Base-by-base conservation (phyloP, 2,888 invertebrate species). In the Himalopsyche tibetana region DNA sequence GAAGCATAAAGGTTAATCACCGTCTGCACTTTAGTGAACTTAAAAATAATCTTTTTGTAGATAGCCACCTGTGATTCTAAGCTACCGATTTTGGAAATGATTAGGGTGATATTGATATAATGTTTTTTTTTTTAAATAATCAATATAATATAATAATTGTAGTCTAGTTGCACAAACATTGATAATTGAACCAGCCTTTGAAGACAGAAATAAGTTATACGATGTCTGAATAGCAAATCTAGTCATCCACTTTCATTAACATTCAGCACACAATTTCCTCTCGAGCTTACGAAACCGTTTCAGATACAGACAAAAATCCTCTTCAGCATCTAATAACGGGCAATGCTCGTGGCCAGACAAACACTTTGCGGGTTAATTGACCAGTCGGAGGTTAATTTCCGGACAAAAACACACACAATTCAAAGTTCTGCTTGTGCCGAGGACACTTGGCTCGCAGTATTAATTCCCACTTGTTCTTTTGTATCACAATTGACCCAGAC, bases 351-450 rank as follows among this genome's bases (percentile, higher is more conserved):
- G 38, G 74, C 36, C 74, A 74, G 82, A 55, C 87, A 85, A 85
- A 87, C 87, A 87, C 84, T 85, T 84, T 82, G 80, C 80, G 79
- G 84, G 85, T 85, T 85, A 87, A 87, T 87, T 85, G 87, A 84
- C 83, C 87, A 85, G 80, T 85, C 69, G 79, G 74, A 85, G 80
- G 85, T 85, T 87, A 87, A 87, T 87, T 87, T 87, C 87, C 87
- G 83, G 83, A 83, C 83, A 85, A 86, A 86, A 84, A 84, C 86
- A 86, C 84, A 84, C 84, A 55, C 74, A 74, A 74, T 74, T 74
- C 74, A 74, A 36, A 74, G 55, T 81, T 45, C 83, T 81, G 69
- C 36, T 55, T 51, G 45, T 79, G 74, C 5, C 63, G 80, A 82
- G 85, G 82, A 82, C 82, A 82, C 85, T 85, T 63, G 63, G 80